Percentiles rank a stretch among this genome's conserved stretches.
phyloP scores from a whole-genome alignment of 2,797 vertebrate genomes.

The Benthosema pterotum region DNA sequence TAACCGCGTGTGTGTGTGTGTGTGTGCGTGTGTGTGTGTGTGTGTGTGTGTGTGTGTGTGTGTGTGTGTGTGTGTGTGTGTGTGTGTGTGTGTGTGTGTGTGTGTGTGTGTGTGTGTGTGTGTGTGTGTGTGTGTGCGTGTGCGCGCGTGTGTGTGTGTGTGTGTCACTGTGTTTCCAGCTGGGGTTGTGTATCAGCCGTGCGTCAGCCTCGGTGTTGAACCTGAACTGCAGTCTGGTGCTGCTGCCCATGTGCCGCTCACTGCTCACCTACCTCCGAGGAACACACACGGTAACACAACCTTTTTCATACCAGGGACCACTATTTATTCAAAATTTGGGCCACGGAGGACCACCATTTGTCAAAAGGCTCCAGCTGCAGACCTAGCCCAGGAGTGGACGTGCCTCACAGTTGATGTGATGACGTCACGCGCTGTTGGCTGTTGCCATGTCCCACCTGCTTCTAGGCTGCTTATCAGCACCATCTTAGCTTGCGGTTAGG shows the following conservation, averaged over 20 bases:
- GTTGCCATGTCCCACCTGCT: too few species aligned
- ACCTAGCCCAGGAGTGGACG: too few species aligned
- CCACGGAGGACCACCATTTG: too few species aligned
- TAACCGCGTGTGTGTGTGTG: too few species aligned
- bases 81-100: conserved; percentile 7
- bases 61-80: conserved; percentile 24
- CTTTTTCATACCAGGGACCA: too few species aligned
- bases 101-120: conserved; percentile 17
- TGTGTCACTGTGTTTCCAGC: conserved; percentile 80
- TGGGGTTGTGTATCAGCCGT: conserved; percentile 95
- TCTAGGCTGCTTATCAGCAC: too few species aligned
- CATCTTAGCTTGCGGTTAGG: too few species aligned
- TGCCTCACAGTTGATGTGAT: too few species aligned
- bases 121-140: conserved; percentile 20
- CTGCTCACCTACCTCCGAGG: conserved; percentile 88
- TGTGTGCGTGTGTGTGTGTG: too few species aligned
- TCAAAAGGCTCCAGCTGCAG: too few species aligned
- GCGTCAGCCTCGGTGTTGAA: conserved; percentile 95
- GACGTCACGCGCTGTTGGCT: too few species aligned
- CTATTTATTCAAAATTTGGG: too few species aligned
- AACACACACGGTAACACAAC: conserved; percentile 86
- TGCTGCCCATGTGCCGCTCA: conserved; percentile 92
- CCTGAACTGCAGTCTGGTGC: conserved; percentile 94
- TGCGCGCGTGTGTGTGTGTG: conserved; percentile 34
- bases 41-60: conserved; percentile 13